Conservation (phyloP, 2,113 vertebrate species). For the Quiscalus mexicanus region DNA sequence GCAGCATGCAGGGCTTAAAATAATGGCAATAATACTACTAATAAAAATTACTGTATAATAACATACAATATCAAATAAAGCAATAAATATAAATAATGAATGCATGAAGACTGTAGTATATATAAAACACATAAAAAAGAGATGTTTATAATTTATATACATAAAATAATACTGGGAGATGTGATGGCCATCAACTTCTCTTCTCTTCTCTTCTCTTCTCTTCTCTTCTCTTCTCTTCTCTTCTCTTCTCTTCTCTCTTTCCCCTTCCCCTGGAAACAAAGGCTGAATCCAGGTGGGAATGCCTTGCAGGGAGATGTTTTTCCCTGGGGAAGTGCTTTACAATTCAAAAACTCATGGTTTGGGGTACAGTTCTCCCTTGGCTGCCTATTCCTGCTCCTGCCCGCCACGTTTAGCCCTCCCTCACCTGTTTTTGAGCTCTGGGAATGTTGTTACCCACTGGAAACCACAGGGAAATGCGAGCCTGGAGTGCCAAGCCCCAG, state of each 20-base stretch:
- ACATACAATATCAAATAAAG: not conserved
- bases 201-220: no score
- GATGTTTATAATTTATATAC: not conserved
- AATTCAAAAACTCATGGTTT: not conserved
- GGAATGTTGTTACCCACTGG: not conserved
- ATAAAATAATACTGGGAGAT: not conserved
- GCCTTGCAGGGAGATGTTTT: not conserved
- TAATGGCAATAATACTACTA: not conserved
- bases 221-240: no score
- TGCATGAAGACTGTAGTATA: no score
- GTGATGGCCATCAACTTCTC: no score
- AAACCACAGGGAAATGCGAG: not conserved
- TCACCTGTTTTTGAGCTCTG: not conserved
- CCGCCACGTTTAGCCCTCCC: rapidly evolving
- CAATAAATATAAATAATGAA: not conserved
- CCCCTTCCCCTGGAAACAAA: not conserved
- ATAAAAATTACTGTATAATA: not conserved
- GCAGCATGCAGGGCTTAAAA: not conserved
- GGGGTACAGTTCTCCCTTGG: not conserved
- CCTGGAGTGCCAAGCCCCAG: not conserved
- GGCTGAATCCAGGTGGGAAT: not conserved
- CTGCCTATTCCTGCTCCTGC: not conserved
- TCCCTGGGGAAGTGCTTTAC: not conserved
- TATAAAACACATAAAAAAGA: not conserved
- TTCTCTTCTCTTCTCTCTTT: no score